Base-by-base conservation (phyloP, 2,888 invertebrate species). In the Lasioglossum morio region DNA sequence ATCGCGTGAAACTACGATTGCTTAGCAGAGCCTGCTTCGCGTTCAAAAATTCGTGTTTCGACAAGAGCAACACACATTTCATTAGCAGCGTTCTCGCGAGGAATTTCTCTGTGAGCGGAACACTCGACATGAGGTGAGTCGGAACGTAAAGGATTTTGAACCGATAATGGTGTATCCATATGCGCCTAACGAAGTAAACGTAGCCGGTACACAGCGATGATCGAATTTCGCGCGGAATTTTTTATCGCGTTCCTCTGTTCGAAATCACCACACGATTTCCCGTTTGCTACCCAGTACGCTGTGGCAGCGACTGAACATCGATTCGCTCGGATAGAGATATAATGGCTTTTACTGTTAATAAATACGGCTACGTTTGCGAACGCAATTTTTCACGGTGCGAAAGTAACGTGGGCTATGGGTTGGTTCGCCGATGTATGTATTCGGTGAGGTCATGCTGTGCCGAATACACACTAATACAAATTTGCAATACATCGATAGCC, bases 41-140 rank as follows among this genome's bases (percentile, higher is more conserved):
- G 30, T 81, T 91, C 46, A 88, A 81, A 72, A 85, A 84, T 57
- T 82, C 91, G 57, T 82, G 87, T 37, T 80, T 73, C 72, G 90
- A 89, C 76, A 79, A 84, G 81, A 57, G 30, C 77, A 57, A 77
- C 60, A 78, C 87, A 63, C 83, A 89, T 78, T 89, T 92, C 74
- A 79, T 89, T 37, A 77, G 87, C 34, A 79, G 84, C 69, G 87
- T 90, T 66, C 78, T 88, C 77, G 82, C 87, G 72, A 90, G 94
- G 70, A 90, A 92, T 84, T 94, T 94, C 86, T 93, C 94, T 0
- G 82, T 87, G 16, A 92, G 90, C 81, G 87, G 87, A 53, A 46
- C 92, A 66, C 87, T 91, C 80, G 89, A 93, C 85, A 94, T 94
- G 94, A 93, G 94, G 94, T 94, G 48, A 89, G 90, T 77, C 14